Conservation (phyloP, 2,113 vertebrate genomes). For the Arizona elegans region DNA sequence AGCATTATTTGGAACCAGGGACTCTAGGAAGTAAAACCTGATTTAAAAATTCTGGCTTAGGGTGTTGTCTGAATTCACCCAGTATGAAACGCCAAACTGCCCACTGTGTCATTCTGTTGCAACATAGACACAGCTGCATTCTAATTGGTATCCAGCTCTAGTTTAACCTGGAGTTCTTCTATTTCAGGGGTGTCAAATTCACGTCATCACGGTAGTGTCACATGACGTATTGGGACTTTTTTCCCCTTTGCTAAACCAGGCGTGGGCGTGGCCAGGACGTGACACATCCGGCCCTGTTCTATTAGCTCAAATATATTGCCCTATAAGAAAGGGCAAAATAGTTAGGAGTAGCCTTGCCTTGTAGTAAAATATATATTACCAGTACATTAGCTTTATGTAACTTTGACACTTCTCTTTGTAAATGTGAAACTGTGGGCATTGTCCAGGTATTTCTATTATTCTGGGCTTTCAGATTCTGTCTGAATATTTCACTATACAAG, state of each 20-base stretch:
- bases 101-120: not conserved
- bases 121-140: not conserved
- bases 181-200: no score
- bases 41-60: not conserved
- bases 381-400: not conserved
- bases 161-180: not conserved
- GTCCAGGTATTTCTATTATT: not conserved
- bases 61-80: not conserved
- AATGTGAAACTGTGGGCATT: not conserved
- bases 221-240: no score
- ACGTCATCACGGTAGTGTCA: no score
- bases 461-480: not conserved
- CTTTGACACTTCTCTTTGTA: not conserved
- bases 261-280: no score
- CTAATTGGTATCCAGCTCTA: not conserved
- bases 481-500: not conserved
- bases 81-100: not conserved
- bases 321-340: not conserved
- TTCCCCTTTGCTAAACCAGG: no score
- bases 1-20: not conserved
- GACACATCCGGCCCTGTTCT: not conserved
- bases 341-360: not conserved
- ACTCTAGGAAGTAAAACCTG: not conserved
- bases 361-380: not conserved
- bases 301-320: not conserved